Conservation (phyloP, 2,797 vertebrate species). For the Ispidina lecontei region DNA sequence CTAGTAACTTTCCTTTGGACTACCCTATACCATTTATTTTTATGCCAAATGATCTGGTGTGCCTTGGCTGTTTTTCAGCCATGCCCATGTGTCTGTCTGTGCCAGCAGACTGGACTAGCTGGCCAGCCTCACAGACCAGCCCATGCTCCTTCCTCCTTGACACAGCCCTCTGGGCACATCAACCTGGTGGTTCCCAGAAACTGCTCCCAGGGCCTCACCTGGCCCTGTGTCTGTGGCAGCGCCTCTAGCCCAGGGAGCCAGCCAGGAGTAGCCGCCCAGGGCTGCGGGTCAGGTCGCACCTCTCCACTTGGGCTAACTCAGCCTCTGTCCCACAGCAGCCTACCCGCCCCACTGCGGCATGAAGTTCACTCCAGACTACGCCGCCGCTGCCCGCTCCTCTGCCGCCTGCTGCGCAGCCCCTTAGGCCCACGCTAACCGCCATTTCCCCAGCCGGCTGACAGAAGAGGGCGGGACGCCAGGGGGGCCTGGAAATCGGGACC, state of each 20-base stretch:
- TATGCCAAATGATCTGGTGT: not conserved
- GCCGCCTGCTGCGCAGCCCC: rapidly evolving
- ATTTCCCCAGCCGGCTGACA: not conserved
- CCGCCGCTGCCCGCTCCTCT: not conserved
- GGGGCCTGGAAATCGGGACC: not conserved
- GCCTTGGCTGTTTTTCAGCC: not conserved
- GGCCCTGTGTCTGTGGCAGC: no score
- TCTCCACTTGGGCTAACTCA: not conserved
- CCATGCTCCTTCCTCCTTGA: not conserved
- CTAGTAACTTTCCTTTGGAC: not conserved
- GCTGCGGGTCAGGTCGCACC: not conserved
- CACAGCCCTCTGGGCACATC: rapidly evolving
- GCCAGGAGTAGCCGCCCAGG: not conserved
- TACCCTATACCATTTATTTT: not conserved
- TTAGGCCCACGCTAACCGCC: not conserved
- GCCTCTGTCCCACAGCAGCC: rapidly evolving
- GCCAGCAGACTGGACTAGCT: rapidly evolving
- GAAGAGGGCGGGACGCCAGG: not conserved
- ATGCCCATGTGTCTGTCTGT: rapidly evolving
- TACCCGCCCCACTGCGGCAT: no score
- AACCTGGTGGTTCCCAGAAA: not conserved
- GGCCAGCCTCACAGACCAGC: rapidly evolving
- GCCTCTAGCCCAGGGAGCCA: no score
- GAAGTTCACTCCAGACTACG: not conserved
- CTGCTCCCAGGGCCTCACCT: not conserved